Percentiles rank a stretch among this genome's conserved stretches.
Evolutionary conservation across 2,888 invertebrate species (phyloP).

Genomic region (Apamea monoglypha): DNA sequence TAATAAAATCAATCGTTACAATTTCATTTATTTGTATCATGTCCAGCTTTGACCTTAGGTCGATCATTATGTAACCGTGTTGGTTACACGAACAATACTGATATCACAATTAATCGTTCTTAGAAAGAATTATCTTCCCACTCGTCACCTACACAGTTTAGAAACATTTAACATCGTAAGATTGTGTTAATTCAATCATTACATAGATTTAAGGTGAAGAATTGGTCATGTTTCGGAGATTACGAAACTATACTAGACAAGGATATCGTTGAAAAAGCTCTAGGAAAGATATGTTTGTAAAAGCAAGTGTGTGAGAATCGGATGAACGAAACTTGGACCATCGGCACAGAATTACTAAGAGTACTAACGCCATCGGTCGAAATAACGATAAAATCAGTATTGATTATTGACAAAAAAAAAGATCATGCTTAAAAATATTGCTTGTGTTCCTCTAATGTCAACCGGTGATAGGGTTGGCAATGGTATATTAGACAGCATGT

Average conservation of each 20-base stretch:
- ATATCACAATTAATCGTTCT: conserved; percentile 36
- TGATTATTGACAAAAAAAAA: no score
- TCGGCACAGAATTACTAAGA: no score
- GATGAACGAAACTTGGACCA: not conserved
- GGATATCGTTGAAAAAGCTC: not conserved
- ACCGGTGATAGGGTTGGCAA: not conserved
- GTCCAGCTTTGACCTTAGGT: conserved; percentile 1
- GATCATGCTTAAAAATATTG: not conserved
- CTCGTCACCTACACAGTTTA: conserved; percentile 52
- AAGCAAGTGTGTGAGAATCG: not conserved
- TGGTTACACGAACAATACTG: conserved; percentile 18
- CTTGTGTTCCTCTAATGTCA: not conserved
- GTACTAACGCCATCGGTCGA: not conserved
- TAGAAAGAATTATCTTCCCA: conserved; percentile 50
- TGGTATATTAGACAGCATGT: not conserved
- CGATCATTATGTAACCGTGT: conserved; percentile 19
- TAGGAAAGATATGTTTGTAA: not conserved
- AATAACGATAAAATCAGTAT: not conserved
- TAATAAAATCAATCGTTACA: not conserved
- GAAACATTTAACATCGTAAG: conserved; percentile 23
- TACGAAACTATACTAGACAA: not conserved
- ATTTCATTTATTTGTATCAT: conserved; percentile 10
- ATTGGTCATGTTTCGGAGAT: conserved; percentile 24
- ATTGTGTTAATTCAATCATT: conserved; percentile 46
- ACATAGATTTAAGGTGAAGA: conserved; percentile 20